Evolutionary conservation across 2,113 vertebrate species (phyloP).

Genomic region (Austrofundulus limnaeus): DNA sequence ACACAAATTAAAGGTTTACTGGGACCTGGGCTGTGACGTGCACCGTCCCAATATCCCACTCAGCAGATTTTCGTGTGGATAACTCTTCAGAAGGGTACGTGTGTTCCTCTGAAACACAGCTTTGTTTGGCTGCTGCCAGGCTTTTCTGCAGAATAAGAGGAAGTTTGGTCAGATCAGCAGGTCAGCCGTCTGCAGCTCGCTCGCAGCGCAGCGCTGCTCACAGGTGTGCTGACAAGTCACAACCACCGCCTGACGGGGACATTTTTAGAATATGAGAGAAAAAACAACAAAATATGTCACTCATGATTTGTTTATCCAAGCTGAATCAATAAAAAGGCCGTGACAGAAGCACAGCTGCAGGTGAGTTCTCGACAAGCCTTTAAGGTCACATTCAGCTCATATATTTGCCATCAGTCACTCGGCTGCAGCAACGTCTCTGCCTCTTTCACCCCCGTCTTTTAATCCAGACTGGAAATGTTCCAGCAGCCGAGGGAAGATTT

Average conservation of each 20-base stretch:
- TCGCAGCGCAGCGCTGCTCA: background rate
- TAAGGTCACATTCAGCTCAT: background rate
- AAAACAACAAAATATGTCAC: conserved; percentile 40
- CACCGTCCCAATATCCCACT: conserved; percentile 19
- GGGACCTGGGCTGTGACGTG: conserved; percentile 12
- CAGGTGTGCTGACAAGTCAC: conserved; percentile 12
- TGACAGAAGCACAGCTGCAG: background rate
- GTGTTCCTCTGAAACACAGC: conserved; percentile 9
- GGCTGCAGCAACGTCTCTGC: background rate
- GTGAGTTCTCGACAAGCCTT: background rate
- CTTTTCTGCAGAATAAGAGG: conserved; percentile 22
- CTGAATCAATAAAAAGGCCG: conserved; percentile 16
- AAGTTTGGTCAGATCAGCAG: conserved; percentile 27
- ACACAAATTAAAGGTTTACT: conserved; percentile 48
- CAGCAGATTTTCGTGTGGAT: conserved; percentile 22
- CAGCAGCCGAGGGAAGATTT: background rate
- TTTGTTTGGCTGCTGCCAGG: conserved; percentile 18
- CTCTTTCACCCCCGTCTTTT: background rate
- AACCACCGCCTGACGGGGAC: conserved; percentile 17
- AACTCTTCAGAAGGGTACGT: conserved; percentile 16
- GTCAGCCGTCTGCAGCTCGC: background rate
- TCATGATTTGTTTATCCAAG: conserved; percentile 15
- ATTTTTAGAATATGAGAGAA: conserved; percentile 25
- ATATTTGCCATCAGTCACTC: conserved; percentile 3
- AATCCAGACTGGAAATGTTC: background rate